Conservation (phyloP, 2,113 vertebrate species). For the Acrocephalus kingi region DNA sequence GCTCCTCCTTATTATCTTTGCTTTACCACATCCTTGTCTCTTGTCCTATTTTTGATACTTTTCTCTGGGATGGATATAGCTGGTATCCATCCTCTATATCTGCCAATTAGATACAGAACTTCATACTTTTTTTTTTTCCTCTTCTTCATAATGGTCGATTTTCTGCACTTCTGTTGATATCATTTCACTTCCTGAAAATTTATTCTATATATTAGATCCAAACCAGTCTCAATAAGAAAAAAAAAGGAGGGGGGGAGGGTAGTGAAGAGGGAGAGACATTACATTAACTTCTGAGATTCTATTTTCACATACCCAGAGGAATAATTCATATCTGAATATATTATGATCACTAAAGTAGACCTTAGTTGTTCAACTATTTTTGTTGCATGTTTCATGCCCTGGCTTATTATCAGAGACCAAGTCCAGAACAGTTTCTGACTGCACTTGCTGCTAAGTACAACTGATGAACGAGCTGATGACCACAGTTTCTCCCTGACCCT, state of each 20-base stretch:
- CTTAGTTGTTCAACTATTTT: slow-evolving; percentile 18
- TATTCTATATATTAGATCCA: slow-evolving; percentile 55
- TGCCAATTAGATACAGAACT: slow-evolving; percentile 64
- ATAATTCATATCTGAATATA: slow-evolving; percentile 68
- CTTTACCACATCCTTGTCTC: slow-evolving; percentile 39
- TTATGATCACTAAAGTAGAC: slow-evolving; percentile 51
- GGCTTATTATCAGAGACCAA: not conserved
- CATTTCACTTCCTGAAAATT: slow-evolving; percentile 50
- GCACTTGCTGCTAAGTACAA: not conserved
- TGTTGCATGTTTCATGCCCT: not conserved
- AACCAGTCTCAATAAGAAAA: slow-evolving; percentile 5
- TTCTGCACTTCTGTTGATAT: slow-evolving; percentile 62
- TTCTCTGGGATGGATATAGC: slow-evolving; percentile 21
- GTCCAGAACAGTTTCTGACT: not conserved
- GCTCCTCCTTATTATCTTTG: slow-evolving; percentile 43
- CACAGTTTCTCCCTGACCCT: not conserved
- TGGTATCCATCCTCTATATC: slow-evolving; percentile 28
- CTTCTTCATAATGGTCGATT: not conserved
- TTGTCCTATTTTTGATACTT: slow-evolving; percentile 28
- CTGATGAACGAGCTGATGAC: not conserved
- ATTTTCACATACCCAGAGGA: slow-evolving; percentile 51
- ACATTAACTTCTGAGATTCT: slow-evolving; percentile 57
- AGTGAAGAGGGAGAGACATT: not conserved
- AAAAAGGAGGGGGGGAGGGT: rapidly evolving
- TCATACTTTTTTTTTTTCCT: not conserved